These are phyloP conservation scores for Nothobranchius furzeri DNA, from an alignment of 2,113 vertebrate species.

Conservation along the genomic window DNA sequence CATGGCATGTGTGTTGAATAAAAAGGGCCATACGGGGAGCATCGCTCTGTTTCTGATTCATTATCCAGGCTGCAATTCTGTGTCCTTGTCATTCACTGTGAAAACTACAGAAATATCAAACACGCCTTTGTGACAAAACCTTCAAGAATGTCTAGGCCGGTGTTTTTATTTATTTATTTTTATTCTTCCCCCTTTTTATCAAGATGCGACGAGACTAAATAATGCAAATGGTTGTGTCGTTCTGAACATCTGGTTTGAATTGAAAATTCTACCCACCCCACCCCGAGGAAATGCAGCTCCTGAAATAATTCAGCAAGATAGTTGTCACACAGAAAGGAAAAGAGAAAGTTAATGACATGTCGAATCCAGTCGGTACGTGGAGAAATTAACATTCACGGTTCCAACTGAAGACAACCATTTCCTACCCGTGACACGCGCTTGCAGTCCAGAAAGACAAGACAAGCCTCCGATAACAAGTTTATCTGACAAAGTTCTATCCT, in stretches of 20 bases:
- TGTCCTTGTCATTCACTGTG: constrained; percentile 26
- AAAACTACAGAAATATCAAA: constrained; percentile 39
- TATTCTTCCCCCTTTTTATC: constrained; percentile 14
- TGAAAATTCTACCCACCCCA: constrained; percentile 2
- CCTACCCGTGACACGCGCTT: constrained; percentile 1
- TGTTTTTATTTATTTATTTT: not conserved
- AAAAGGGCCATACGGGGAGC: constrained; percentile 2
- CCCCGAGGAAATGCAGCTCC: constrained; percentile 2
- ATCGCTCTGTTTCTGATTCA: constrained; percentile 18
- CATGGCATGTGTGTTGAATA: constrained; percentile 7
- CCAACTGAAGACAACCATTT: constrained; percentile 2
- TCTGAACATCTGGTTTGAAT: constrained; percentile 45
- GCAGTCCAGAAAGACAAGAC: not conserved
- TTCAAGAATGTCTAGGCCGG: constrained; percentile 39
- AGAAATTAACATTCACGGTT: constrained; percentile 12
- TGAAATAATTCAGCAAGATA: constrained; percentile 12
- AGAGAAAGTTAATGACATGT: not conserved
- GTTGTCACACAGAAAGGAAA: constrained; percentile 14
- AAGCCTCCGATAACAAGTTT: not conserved
- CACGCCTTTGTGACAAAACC: constrained; percentile 40
- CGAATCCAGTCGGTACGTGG: not conserved
- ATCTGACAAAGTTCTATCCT: not conserved
- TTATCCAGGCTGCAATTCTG: constrained; percentile 16
- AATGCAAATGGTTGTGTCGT: constrained; percentile 38
- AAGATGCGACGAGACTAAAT: constrained; percentile 25